Percentiles rank a stretch among this genome's conserved stretches.
These are phyloP conservation scores for Motacilla alba DNA, from an alignment of 2,113 vertebrate species.

Conservation along the genomic window DNA sequence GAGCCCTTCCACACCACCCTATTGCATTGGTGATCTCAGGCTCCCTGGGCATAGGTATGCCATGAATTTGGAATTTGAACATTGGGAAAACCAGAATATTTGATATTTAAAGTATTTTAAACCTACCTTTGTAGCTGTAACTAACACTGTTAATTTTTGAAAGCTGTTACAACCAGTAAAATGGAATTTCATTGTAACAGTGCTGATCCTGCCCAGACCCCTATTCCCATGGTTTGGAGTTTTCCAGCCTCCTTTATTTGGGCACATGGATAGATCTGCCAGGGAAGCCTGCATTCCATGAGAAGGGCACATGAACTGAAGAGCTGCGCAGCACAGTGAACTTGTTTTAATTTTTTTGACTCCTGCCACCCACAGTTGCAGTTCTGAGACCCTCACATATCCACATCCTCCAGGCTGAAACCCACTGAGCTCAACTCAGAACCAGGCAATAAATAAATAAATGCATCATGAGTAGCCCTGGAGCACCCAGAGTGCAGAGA, in stretches of 20 bases:
- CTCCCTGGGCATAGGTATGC: background rate
- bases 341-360: too few relatives aligned
- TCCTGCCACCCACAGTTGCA: background rate
- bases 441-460: background rate
- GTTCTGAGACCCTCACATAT: background rate
- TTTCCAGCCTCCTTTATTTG: background rate
- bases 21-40: background rate
- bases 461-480: background rate
- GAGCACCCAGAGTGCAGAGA: background rate
- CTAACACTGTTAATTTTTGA: background rate
- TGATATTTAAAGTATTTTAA: background rate
- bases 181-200: background rate
- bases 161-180: background rate
- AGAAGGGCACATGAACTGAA: rapidly evolving
- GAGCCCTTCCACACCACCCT: rapidly evolving
- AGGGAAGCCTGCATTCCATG: rapidly evolving
- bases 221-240: rapidly evolving
- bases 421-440: background rate
- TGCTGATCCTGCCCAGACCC: background rate
- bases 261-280: background rate
- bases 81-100: background rate
- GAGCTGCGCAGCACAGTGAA: background rate
- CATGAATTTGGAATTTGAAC: background rate
- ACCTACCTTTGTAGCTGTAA: background rate
- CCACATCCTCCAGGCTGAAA: background rate